phyloP scores from a whole-genome alignment of 1,140 invertebrate species.

The Drosophila guanche region DNA sequence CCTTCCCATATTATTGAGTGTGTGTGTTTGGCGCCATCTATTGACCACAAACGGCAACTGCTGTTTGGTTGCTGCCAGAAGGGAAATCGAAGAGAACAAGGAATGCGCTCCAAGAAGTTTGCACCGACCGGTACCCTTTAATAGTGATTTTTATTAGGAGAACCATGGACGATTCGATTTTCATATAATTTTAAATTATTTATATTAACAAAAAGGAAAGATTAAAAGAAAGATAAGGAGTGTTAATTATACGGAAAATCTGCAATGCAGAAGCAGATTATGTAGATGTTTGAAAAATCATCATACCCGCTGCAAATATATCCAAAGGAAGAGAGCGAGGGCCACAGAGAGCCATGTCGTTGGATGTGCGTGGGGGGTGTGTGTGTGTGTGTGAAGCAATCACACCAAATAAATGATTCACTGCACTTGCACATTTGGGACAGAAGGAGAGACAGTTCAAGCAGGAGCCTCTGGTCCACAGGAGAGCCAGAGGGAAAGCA shows the following conservation, averaged over 20 bases:
- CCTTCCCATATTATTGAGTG: too few relatives aligned
- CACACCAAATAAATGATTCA: conserved; percentile 81
- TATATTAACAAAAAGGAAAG: too few relatives aligned
- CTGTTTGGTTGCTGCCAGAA: conserved; percentile 66
- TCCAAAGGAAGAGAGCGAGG: background rate
- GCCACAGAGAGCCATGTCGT: too few relatives aligned
- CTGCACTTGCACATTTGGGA: conserved; percentile 72
- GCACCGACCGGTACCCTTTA: too few relatives aligned
- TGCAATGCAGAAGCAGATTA: too few relatives aligned
- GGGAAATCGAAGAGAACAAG: conserved; percentile 45
- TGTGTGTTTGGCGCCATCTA: conserved; percentile 52
- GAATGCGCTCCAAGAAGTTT: background rate
- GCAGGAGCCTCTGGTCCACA: background rate
- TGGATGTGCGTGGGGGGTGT: conserved; percentile 7
- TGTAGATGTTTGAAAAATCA: too few relatives aligned
- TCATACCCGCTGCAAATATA: too few relatives aligned
- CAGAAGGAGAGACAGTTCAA: conserved; percentile 3
- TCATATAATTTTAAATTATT: too few relatives aligned
- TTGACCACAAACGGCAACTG: conserved; percentile 66
- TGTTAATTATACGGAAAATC: too few relatives aligned
- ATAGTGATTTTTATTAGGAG: too few relatives aligned
- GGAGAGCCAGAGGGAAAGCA: background rate
- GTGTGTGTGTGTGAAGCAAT: conserved; percentile 60
- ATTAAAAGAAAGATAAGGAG: too few relatives aligned
- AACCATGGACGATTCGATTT: too few relatives aligned